Conservation (phyloP, 2,797 vertebrate species). For the Channallabes apus region DNA sequence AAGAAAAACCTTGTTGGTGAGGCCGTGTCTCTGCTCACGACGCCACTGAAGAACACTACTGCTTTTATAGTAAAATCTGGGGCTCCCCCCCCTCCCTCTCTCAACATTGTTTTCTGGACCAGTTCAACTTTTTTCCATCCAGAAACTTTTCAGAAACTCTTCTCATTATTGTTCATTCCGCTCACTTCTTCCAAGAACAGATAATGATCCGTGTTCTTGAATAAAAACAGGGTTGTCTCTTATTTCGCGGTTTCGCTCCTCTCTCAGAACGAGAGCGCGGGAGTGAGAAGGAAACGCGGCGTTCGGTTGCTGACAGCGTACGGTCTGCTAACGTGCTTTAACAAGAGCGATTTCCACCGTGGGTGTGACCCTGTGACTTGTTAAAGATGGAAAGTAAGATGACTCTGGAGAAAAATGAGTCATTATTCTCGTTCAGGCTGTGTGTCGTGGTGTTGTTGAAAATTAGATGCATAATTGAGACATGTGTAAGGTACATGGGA, state of each 20-base stretch:
- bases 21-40: too few relatives aligned
- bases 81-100: background rate
- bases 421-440: slow-evolving; percentile 5
- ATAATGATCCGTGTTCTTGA: slow-evolving; percentile 30
- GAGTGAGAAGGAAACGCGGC: slow-evolving; percentile 63
- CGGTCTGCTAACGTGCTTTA: slow-evolving; percentile 46
- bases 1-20: too few relatives aligned
- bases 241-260: slow-evolving; percentile 41
- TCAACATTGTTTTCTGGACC: slow-evolving; percentile 6
- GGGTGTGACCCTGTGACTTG: slow-evolving; percentile 34
- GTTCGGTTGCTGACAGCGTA: slow-evolving; percentile 35
- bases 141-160: slow-evolving; percentile 15
- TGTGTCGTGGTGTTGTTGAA: background rate
- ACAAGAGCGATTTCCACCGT: slow-evolving; percentile 41
- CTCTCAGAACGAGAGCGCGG: slow-evolving; percentile 56
- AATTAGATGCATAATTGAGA: slow-evolving; percentile 5
- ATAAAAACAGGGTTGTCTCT: slow-evolving; percentile 23
- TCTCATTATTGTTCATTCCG: slow-evolving; percentile 42
- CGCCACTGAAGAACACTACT: background rate
- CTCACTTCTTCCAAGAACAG: slow-evolving; percentile 56
- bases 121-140: slow-evolving; percentile 13
- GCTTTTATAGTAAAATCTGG: slow-evolving; percentile 2
- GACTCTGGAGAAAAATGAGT: slow-evolving; percentile 34
- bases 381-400: slow-evolving; percentile 32
- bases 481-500: background rate